A percentile compares a stretch with the other conserved stretches of the same genome.
Evolutionary conservation across 92 coral and sea anemone species (phyloP).

Genomic region (Virgularia gustaviana): DNA sequence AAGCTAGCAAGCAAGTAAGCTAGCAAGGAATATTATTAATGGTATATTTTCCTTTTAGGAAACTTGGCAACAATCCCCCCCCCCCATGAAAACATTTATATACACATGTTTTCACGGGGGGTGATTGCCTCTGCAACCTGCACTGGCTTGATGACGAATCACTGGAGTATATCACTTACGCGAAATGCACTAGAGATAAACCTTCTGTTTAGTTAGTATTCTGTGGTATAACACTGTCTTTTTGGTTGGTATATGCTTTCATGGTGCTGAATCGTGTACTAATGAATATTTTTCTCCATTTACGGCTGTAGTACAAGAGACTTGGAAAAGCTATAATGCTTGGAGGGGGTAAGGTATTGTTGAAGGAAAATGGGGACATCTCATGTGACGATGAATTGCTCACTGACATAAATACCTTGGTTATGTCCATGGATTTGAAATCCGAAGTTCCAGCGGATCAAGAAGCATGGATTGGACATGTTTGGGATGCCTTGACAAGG

Average conservation of each 20-base stretch:
- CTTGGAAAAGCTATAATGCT: slow-evolving; percentile 33
- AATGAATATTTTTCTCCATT: neutral
- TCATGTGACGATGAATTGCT: slow-evolving; percentile 34
- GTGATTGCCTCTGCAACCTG: too few species aligned
- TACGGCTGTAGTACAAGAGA: slow-evolving; percentile 38
- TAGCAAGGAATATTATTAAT: too few species aligned
- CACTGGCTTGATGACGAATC: too few species aligned
- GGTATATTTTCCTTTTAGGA: too few species aligned
- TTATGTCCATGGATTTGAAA: slow-evolving; percentile 83
- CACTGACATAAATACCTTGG: slow-evolving; percentile 51
- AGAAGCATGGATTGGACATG: slow-evolving; percentile 62
- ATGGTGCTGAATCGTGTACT: neutral
- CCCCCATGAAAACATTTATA: too few species aligned
- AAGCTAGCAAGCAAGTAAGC: too few species aligned
- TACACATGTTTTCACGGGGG: too few species aligned
- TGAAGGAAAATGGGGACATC: slow-evolving; percentile 55
- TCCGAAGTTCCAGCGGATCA: slow-evolving; percentile 48
- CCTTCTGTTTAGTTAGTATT: too few species aligned
- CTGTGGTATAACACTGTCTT: slow-evolving; percentile 29
- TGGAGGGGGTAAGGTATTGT: slow-evolving; percentile 63
- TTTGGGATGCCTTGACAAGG: slow-evolving; percentile 72
- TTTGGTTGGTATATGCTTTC: neutral
- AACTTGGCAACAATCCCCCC: too few species aligned
- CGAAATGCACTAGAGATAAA: too few species aligned
- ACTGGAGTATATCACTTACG: too few species aligned